Percentiles rank a stretch among this genome's conserved stretches.
These are phyloP conservation scores for Tribolium freemani DNA, from an alignment of 2,888 invertebrate genomes.

Conservation along the genomic window DNA sequence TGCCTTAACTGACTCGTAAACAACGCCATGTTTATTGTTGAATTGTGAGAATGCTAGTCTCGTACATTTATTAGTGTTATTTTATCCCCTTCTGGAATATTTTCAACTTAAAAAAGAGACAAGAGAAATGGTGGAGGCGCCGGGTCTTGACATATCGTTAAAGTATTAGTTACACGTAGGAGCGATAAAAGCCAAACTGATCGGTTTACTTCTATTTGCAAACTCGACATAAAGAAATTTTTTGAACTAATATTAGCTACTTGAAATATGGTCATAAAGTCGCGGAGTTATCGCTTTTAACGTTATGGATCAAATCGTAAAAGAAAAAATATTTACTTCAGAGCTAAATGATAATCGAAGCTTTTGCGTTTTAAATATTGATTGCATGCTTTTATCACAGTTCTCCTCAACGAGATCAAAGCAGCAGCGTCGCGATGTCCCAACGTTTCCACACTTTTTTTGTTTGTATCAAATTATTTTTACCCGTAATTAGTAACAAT, in stretches of 20 bases:
- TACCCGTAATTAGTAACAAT: constrained; percentile 8
- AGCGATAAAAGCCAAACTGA: neutral
- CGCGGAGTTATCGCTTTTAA: neutral
- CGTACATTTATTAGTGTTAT: constrained; percentile 18
- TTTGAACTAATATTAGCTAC: neutral
- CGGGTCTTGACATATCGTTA: neutral
- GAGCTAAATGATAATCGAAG: neutral
- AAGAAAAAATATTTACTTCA: neutral
- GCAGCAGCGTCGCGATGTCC: neutral
- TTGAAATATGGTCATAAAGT: neutral
- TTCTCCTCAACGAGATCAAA: neutral
- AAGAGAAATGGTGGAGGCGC: constrained; percentile 5
- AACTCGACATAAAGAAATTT: neutral
- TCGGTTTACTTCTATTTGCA: neutral
- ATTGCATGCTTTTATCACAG: neutral
- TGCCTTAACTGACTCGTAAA: constrained; percentile 25
- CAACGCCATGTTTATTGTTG: constrained; percentile 10
- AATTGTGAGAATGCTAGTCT: neutral
- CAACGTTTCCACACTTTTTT: neutral
- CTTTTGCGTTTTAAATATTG: neutral
- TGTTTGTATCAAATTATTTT: neutral
- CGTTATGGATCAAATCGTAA: neutral
- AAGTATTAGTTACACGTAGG: neutral
- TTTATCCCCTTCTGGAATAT: neutral
- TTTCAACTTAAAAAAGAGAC: neutral